Conservation (phyloP, 2,797 vertebrate species). For the Glossophaga mutica region DNA sequence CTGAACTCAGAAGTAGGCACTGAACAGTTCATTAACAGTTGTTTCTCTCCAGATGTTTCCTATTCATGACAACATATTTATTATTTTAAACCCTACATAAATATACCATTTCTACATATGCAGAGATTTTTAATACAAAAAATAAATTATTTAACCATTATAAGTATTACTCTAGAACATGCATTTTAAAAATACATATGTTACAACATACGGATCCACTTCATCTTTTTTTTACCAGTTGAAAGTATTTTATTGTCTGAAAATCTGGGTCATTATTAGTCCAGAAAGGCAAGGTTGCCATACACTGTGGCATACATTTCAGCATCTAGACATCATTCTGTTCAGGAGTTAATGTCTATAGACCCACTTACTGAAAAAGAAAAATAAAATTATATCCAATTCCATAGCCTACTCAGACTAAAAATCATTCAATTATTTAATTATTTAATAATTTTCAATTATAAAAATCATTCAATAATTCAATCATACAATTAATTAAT, state of each 20-base stretch:
- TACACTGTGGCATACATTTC: not conserved
- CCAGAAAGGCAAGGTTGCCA: not conserved
- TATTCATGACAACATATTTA: not conserved
- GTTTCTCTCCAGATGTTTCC: not conserved
- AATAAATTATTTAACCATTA: not conserved
- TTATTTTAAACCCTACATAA: not conserved
- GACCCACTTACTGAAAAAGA: not conserved
- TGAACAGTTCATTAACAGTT: not conserved
- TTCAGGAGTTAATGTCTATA: not conserved
- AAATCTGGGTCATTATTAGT: not conserved
- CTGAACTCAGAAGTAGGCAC: not conserved
- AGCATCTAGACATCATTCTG: not conserved
- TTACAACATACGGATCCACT: not conserved
- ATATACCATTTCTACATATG: not conserved
- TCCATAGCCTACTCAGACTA: not conserved
- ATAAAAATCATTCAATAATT: not conserved
- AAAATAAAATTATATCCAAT: constrained; percentile 16
- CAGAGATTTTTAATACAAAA: not conserved
- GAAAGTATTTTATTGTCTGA: not conserved
- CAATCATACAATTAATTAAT: too few species aligned
- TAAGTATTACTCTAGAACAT: not conserved
- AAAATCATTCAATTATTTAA: not conserved
- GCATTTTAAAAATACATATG: not conserved
- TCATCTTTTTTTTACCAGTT: not conserved
- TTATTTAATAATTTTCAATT: too few species aligned